Percentiles rank a stretch among this genome's conserved stretches.
phyloP scores from a whole-genome alignment of 2,797 vertebrate species.

The Craterocephalus amniculus region DNA sequence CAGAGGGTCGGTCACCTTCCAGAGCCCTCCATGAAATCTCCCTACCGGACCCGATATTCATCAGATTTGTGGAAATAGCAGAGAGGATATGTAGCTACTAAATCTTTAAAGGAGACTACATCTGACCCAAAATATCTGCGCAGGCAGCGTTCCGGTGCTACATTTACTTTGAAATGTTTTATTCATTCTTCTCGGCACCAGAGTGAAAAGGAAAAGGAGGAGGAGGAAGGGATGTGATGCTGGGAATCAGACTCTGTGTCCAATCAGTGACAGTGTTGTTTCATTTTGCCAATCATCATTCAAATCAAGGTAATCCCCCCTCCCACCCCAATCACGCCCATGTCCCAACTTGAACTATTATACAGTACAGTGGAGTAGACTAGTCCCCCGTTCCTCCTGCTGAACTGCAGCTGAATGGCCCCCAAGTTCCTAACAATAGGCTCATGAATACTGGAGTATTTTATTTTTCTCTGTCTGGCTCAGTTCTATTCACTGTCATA shows the following conservation, averaged over 20 bases:
- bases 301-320: constrained; percentile 49
- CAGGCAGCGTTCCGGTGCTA: constrained; percentile 30
- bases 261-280: constrained; percentile 52
- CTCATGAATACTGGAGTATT: constrained; percentile 78
- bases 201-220: constrained; percentile 6
- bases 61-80: constrained; percentile 38
- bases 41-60: constrained; percentile 26
- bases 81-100: constrained; percentile 21
- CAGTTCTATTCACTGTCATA: constrained; percentile 68
- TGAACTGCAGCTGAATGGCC: constrained; percentile 55
- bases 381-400: constrained; percentile 4
- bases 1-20: constrained; percentile 47
- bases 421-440: constrained; percentile 71
- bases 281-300: constrained; percentile 71
- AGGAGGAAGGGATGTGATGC: constrained; percentile 35
- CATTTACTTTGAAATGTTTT: constrained; percentile 57
- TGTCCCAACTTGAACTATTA: constrained; percentile 41
- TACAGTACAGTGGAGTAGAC: constrained; percentile 22
- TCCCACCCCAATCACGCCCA: not conserved
- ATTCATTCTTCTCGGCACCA: constrained; percentile 59
- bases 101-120: constrained; percentile 28
- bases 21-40: constrained; percentile 15
- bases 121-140: constrained; percentile 50
- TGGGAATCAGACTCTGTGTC: constrained; percentile 57
- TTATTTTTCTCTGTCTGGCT: constrained; percentile 65